These are phyloP conservation scores for Pseudoatta argentina DNA, from an alignment of 1,140 invertebrate species.

Conservation along the genomic window DNA sequence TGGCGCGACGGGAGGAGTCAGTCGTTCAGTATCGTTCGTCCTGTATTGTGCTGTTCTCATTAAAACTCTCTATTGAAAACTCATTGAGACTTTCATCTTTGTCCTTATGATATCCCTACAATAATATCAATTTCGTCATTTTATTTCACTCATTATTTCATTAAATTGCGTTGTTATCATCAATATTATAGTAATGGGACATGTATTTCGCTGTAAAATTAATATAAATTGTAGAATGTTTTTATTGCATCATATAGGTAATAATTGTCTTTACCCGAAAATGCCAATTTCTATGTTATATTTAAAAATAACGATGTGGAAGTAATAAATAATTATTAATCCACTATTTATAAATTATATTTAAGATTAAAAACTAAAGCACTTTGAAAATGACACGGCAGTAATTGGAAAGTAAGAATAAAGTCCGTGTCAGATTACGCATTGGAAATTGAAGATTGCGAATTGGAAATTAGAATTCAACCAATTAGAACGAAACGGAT, in stretches of 20 bases:
- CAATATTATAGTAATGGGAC: conserved; percentile 14
- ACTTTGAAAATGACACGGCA: not conserved
- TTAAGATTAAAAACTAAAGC: not conserved
- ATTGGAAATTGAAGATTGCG: no score
- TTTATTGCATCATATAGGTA: conserved; percentile 1
- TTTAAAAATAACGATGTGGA: not conserved
- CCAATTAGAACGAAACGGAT: no score
- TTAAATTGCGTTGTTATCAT: conserved; percentile 18
- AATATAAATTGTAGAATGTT: conserved; percentile 27
- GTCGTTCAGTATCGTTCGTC: no score
- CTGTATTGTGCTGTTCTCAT: no score
- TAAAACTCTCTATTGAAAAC: no score
- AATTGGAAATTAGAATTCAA: no score
- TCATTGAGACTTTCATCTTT: no score
- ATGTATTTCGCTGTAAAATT: conserved; percentile 16
- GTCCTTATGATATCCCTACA: no score
- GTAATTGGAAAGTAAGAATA: conserved; percentile 2
- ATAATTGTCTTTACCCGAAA: not conserved
- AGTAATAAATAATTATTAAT: conserved; percentile 41
- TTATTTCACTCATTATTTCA: conserved; percentile 26
- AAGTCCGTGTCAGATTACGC: no score
- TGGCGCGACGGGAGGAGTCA: no score
- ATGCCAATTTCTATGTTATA: conserved; percentile 46
- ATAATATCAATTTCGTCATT: conserved; percentile 25
- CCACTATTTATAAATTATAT: conserved; percentile 26